phyloP scores from a whole-genome alignment of 2,888 invertebrate genomes.

The Athetis lepigone region DNA sequence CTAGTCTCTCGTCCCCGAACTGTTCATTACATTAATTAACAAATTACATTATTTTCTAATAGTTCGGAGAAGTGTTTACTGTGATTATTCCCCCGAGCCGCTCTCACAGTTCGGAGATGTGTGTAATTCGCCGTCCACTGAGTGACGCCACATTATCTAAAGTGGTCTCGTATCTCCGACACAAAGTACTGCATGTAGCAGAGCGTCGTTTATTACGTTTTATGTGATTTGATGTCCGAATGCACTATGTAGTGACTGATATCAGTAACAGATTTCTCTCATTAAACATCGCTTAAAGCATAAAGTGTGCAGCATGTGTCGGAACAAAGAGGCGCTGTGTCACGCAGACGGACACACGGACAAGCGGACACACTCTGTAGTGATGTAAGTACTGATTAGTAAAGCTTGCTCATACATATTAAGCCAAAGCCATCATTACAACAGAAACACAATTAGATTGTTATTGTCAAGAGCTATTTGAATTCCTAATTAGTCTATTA shows the following conservation, averaged over 20 bases:
- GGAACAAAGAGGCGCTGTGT: conserved; percentile 38
- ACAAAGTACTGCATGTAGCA: conserved; percentile 10
- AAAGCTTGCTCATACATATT: no score
- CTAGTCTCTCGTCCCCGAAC: neutral
- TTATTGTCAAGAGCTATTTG: no score
- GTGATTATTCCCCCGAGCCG: no score
- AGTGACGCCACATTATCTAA: conserved; percentile 31
- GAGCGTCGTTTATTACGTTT: conserved; percentile 38
- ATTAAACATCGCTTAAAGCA: conserved; percentile 42
- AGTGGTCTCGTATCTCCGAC: conserved; percentile 23
- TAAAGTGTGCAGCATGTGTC: conserved; percentile 30
- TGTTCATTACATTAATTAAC: conserved; percentile 1
- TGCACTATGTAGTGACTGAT: conserved; percentile 41
- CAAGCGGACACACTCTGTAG: conserved; percentile 12
- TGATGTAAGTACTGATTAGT: conserved; percentile 7
- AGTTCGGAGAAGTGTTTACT: neutral
- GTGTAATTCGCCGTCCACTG: neutral
- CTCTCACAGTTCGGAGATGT: neutral
- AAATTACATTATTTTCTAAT: neutral
- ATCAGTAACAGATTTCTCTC: conserved; percentile 54
- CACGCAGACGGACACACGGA: conserved; percentile 18
- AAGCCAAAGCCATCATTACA: no score
- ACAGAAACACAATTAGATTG: no score
- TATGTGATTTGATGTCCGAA: conserved; percentile 38
- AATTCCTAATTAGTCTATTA: no score